Evolutionary conservation across 2,888 invertebrate species (phyloP), one percentile per base, ranked within the genome.

Genomic region (Cheilosia vulpina): DNA sequence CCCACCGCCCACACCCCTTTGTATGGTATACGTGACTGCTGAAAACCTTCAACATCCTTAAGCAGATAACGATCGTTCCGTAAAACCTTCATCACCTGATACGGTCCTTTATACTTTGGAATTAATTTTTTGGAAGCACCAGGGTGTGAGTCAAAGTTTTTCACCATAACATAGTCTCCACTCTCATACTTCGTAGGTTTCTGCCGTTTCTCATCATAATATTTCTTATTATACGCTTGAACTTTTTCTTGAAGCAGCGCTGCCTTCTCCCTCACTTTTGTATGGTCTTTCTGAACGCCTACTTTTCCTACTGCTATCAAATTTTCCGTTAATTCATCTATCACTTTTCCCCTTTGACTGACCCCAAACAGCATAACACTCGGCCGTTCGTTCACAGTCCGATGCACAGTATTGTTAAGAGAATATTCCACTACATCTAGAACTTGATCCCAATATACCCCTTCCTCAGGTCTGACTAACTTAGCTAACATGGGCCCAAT

Each of bases 321-420:
- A 5, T 4, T 53, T 53, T 53, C 53, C n/a, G 15, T 53, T n/a
- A 53, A 15, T 1, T 5, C 53, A 53, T 53, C 15, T 27, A 31
- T n/a, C 31, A 53, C 53, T 31, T 53, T 31, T 31, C 53, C 53
- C 53, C 21, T 53, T 7, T 53, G 53, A 53, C 11, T 5, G 15
- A 53, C 31, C 2, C 27, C 53, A 53, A 53, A 53, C 1, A 53
- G 7, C 53, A 53, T 53, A n/a, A 52, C 24, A 15, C 52, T 41
- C 15, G 11, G 41, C 1, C 9, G 41, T 41, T 11, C 41, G 15
- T 41, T 41, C 15, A 41, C 15, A 2, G 52, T 4, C 11, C 52
- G 21, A 52, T 52, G 52, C 1, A 52, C 21, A 0, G 52, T 52
- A 4, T 52, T 52, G 7, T 52, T 52, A 52, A 53, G 53, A 31